Evolutionary conservation across 1,140 invertebrate species (phyloP), one percentile per base, ranked within the genome.

Genomic region (Platorchestia sp.): DNA sequence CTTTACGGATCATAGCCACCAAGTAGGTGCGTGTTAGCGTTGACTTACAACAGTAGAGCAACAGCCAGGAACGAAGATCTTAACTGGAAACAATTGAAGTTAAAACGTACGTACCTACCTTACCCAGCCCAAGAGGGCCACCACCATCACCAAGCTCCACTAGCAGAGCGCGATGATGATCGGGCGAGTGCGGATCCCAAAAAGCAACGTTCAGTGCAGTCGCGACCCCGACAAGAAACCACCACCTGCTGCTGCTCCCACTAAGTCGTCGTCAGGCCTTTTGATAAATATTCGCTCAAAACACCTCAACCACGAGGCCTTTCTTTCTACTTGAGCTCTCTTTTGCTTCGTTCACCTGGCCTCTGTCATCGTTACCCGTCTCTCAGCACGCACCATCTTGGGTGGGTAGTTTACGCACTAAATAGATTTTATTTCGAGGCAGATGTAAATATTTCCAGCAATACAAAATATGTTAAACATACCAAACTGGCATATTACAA

Each of bases 151-250:
- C 27, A 89, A 36, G 36, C 53, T 75, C 43, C 14, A 44, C 87
- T 44, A 42, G 87, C 87, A 3, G 87, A 42, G 27, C 43, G 43
- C 43, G 87, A 89, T 44, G 87, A 89, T 89, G 87, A 89, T 89
- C 87, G 87, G n/a, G 41, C 87, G n/a, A 41, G 87, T 89, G 87
- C 87, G 87, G n/a, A 42, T 89, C 43, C 41, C 87, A 89, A 3
- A 89, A 89, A 89, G 87, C 87, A 89, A 43, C 87, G 87, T 89
- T 89, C 87, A 89, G 87, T 89, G 87, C 87, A 89, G 87, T 89
- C 87, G 87, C 87, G 87, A 89, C 87, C 87, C 87, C 87, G 87
- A 89, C 87, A 14, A 89, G 87, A 89, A 89, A 89, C 87, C 87
- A 89, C 87, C 87, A 89, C 87, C 87, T 89, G 87, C 87, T 89